Conservation (phyloP, 2,113 vertebrate genomes). For the Bambusicola thoracicus region DNA sequence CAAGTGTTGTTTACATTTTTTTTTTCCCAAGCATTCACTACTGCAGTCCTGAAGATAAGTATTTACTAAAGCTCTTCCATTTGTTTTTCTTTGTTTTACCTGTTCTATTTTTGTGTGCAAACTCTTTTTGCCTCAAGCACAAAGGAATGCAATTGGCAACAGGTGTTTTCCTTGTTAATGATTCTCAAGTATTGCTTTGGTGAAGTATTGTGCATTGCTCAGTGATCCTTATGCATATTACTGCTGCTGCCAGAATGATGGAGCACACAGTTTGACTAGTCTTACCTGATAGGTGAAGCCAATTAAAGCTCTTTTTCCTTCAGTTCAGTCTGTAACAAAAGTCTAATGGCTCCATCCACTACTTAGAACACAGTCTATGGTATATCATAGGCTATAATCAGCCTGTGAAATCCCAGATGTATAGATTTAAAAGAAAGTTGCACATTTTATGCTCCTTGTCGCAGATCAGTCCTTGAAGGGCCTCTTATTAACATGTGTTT, state of each 20-base stretch:
- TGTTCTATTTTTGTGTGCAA: not conserved
- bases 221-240: not conserved
- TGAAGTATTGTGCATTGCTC: not conserved
- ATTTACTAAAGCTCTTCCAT: not conserved
- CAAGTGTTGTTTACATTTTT: accelerated
- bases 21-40: not conserved
- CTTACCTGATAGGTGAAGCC: not conserved
- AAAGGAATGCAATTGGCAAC: not conserved
- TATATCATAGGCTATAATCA: not conserved
- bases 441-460: not conserved
- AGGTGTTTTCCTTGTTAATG: not conserved
- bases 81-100: not conserved
- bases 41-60: not conserved
- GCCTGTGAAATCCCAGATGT: not conserved
- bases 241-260: not conserved
- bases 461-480: not conserved
- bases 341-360: not conserved
- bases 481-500: not conserved
- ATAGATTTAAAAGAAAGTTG: not conserved
- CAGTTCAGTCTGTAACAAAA: not conserved
- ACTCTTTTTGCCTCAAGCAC: not conserved
- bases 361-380: not conserved
- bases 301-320: not conserved
- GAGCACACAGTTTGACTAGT: not conserved
- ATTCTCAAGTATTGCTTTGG: not conserved